phyloP scores from a whole-genome alignment of 2,113 vertebrate genomes.

The Paradisaea rubra region DNA sequence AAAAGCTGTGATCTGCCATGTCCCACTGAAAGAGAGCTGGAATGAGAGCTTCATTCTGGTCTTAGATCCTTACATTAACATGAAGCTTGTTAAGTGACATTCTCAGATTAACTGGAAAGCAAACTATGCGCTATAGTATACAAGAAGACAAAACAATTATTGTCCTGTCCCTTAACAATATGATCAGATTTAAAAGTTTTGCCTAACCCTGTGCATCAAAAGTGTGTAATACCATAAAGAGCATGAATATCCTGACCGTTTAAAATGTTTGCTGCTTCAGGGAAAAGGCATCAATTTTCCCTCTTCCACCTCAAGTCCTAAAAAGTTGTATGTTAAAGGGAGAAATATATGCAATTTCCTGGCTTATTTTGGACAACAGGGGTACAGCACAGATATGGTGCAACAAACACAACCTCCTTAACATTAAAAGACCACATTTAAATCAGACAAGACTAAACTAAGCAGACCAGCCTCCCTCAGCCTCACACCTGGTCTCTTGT shows the following conservation, averaged over 20 bases:
- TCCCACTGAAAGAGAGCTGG: neutral
- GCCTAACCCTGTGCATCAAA: neutral
- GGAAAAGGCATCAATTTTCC: neutral
- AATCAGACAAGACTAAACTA: neutral
- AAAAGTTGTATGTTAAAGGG: neutral
- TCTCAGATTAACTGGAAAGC: neutral
- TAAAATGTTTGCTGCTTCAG: neutral
- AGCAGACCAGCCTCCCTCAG: neutral
- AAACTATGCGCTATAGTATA: neutral
- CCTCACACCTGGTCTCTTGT: neutral
- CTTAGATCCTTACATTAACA: neutral
- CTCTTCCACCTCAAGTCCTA: neutral
- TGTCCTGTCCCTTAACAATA: neutral
- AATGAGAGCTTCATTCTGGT: neutral
- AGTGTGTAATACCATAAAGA: neutral
- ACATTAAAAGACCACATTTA: neutral
- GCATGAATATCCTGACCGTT: neutral
- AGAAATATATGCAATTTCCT: neutral
- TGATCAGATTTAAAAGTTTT: neutral
- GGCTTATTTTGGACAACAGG: neutral
- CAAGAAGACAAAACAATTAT: neutral
- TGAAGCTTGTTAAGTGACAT: slow-evolving; percentile 31
- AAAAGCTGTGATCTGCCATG: neutral
- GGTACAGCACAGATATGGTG: neutral
- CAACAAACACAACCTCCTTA: neutral